Base-by-base conservation (phyloP, 2,888 invertebrate genomes). In the Ennomos quercinarius region DNA sequence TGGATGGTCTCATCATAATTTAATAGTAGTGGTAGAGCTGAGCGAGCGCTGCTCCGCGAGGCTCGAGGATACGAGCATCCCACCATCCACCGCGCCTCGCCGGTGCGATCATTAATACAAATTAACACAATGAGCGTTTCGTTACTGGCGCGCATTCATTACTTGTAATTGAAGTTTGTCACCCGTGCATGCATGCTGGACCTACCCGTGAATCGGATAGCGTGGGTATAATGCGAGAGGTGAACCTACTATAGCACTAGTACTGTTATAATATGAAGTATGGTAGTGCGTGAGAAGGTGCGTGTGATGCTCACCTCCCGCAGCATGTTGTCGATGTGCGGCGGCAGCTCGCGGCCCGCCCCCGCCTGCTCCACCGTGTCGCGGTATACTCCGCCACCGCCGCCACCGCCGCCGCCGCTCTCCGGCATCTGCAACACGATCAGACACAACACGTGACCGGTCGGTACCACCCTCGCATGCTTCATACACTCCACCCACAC, bases 291-390 rank as follows among this genome's bases (percentile, higher is more conserved):
- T n/a, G n/a, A n/a, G n/a, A n/a, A n/a, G n/a, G n/a, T n/a, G n/a
- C 17, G 17, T 10, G 13, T 11, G 27, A 41, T 34, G 9, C 8
- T 5, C 48, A 88, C 89, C 84, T 89, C 86, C 34, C 71, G 69
- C 64, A 88, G 82, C 63, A 89, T 78, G 57, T 72, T 70, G 27
- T 81, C 79, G 61, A 87, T 71, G 65, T 82, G 40, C 62, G 4
- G 54, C 61, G 34, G 10, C 38, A 35, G 42, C 48, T 52, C 13
- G 50, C 17, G 34, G 51, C 38, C 49, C 63, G n/a, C 64, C 61
- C 71, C 76, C 52, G 41, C 49, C 63, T 64, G 60, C 71, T 77
- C 71, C 60, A 78, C 82, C 9, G 85, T 80, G 68, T 76, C 83
- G 42, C 63, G 68, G 72, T 82, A 78, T 53, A 80, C 76, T 49